phyloP scores from a whole-genome alignment of 2,888 invertebrate genomes.

The Pseudococcus longispinus region DNA sequence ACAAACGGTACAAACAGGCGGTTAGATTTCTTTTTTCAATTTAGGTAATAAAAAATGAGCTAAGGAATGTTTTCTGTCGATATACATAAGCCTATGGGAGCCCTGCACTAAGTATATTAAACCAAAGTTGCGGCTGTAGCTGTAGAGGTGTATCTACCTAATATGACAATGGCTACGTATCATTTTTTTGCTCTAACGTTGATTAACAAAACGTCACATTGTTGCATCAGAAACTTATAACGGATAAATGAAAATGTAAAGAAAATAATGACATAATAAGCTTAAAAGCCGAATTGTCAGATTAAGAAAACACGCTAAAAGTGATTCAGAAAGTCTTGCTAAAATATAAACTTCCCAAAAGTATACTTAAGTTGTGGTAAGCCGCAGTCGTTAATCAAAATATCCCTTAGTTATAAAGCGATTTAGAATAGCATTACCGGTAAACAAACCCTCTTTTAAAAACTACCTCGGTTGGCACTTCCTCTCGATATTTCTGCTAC shows the following conservation, averaged over 20 bases:
- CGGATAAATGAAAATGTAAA: slow-evolving; percentile 52
- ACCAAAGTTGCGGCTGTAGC: too few species aligned
- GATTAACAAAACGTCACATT: slow-evolving; percentile 19
- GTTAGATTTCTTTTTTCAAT: not conserved
- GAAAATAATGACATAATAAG: slow-evolving; percentile 55
- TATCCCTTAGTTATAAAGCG: slow-evolving; percentile 53
- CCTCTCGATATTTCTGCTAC: slow-evolving; percentile 17
- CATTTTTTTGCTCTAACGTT: slow-evolving; percentile 16
- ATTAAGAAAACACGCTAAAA: slow-evolving; percentile 55
- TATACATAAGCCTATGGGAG: too few species aligned
- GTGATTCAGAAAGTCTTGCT: slow-evolving; percentile 42
- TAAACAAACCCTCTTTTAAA: slow-evolving; percentile 49
- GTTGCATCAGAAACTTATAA: slow-evolving; percentile 29
- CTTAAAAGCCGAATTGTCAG: slow-evolving; percentile 53
- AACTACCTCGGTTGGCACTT: slow-evolving; percentile 28
- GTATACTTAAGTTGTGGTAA: slow-evolving; percentile 53
- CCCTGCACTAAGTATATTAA: not conserved
- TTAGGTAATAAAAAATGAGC: not conserved
- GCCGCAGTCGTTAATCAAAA: slow-evolving; percentile 54
- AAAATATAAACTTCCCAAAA: slow-evolving; percentile 55
- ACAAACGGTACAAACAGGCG: not conserved
- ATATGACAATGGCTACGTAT: not conserved
- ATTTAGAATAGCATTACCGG: slow-evolving; percentile 50
- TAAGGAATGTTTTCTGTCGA: not conserved
- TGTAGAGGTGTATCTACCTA: not conserved